These are phyloP conservation scores for Lordiphosa collinella DNA, from an alignment of 1,140 invertebrate genomes.

Conservation along the genomic window DNA sequence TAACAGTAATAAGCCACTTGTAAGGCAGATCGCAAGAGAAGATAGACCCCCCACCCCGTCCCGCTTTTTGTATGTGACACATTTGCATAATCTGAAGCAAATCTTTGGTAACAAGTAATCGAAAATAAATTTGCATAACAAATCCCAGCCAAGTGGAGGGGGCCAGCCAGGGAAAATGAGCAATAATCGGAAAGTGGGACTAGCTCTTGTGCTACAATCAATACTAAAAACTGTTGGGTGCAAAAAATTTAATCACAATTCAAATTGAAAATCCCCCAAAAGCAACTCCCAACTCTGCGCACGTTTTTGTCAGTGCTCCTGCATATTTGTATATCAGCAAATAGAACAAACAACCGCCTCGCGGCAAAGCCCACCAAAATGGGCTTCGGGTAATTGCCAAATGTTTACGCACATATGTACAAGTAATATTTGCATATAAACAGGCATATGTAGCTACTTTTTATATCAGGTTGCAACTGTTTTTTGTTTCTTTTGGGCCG, in stretches of 20 bases:
- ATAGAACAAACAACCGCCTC: conserved; percentile 58
- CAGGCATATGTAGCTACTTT: conserved; percentile 70
- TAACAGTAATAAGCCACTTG: conserved; percentile 76
- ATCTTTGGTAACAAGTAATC: conserved; percentile 78
- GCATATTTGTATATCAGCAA: conserved; percentile 48
- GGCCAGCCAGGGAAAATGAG: conserved; percentile 27
- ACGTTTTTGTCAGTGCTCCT: conserved; percentile 11
- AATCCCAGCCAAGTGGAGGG: conserved; percentile 44
- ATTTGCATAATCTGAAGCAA: conserved; percentile 73
- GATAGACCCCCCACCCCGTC: conserved; percentile 13
- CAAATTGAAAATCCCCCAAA: conserved; percentile 61
- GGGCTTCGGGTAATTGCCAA: conserved; percentile 63
- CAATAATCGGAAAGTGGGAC: conserved; percentile 35
- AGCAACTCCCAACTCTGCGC: conserved; percentile 24
- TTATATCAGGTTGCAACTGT: conserved; percentile 52
- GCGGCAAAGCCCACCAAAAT: conserved; percentile 26
- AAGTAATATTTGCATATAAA: conserved; percentile 72
- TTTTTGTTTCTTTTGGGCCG: conserved; percentile 19
- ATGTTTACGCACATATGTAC: conserved; percentile 73
- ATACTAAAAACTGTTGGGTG: conserved; percentile 31
- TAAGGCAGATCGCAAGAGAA: conserved; percentile 47
- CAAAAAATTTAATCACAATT: conserved; percentile 72
- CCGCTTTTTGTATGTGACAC: conserved; percentile 24
- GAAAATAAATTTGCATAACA: conserved; percentile 78
- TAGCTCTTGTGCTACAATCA: conserved; percentile 25